Evolutionary conservation across 2,113 vertebrate genomes (phyloP), one percentile per base, ranked within the genome.

Genomic region (Ranitomeya variabilis): DNA sequence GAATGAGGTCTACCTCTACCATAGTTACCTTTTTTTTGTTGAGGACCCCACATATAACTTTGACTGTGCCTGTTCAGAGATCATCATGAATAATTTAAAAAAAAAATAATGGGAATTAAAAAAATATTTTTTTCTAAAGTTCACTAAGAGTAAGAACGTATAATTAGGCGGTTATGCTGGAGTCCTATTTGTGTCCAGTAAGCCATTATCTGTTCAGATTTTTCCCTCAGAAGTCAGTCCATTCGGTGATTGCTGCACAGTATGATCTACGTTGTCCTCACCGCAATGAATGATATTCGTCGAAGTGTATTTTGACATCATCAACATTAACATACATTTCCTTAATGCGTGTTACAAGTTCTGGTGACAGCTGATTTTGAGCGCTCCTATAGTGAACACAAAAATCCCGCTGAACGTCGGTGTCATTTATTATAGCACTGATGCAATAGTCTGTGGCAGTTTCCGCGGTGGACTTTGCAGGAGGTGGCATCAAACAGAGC

Each of bases 391-490:
- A 37, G 79, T 55, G 86, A 87, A 81, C 86, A 87, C 78, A 81
- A 79, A 31, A 81, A 23, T 79, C 69, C 87, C 59, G 52, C 79
- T 23, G 87, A 74, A 87, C 18, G 57, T 57, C n/a, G 26, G 19
- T 82, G 71, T 83, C 67, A 69, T 88, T 81, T 88, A 83, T 88
- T 66, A 59, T 26, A 62, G 31, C 26, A 59, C 51, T 13, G 13
- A 74, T 87, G 89, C 87, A 60, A 67, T 89, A 89, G 73, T 14
- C 14, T 81, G 85, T 90, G 60, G 80, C 92, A 86, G n/a, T 89
- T 89, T 87, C 55, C 82, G 69, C 71, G 66, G 82, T 91, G 80
- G 15, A n/a, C 59, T 85, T 91, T 90, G 90, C 89, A 91, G 91
- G 51, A 90, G 89, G 87, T 16, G 90, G 89, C 89, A 79, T 51